Base-by-base conservation (phyloP, 2,888 invertebrate species). In the Notodonta dromedarius region DNA sequence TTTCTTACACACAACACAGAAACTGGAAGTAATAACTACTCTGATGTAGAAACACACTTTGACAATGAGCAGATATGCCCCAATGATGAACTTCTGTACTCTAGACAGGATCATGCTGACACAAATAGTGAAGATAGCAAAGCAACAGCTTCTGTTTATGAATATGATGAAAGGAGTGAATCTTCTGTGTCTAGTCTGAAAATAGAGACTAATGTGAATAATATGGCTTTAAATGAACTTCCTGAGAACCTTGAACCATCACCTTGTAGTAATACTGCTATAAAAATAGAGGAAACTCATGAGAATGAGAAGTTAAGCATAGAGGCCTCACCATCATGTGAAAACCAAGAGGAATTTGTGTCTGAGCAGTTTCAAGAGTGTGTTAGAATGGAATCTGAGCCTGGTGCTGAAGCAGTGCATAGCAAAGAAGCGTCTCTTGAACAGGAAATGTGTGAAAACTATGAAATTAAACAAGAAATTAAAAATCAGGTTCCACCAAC, bases 61-160 rank as follows among this genome's bases (percentile, higher is more conserved):
- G 76, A 71, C 55, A 82, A 76, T 83, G 90, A 91, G 69, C 85
- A 83, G 63, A 72, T 83, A 12, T 84, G 85, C 76, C 83, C 84
- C 57, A 85, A 75, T 82, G 85, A 87, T 67, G 88, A 87, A 59
- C 69, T 84, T 13, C 66, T 81, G 56, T 89, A 86, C 67, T 76
- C 87, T 68, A 85, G 82, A 16, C 87, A 86, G 65, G 91, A 91
- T 57, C 84, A 84, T 66, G 84, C 72, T 57, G 91, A 92, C 66
- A 87, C 88, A 52, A 89, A 88, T 56, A 91, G 89, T 83, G 89
- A 91, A 76, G 89, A 91, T 59, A 90, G 89, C 64, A 91, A 92
- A 80, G 87, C 85, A 16, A 86, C 88, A 57, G 77, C 81, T 13
- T 87, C 88, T 63, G 79, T 87, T 11, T 91, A 88, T 87, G 91